These are phyloP conservation scores for Anolis sagrei DNA, from an alignment of 2,113 vertebrate species.

Conservation along the genomic window DNA sequence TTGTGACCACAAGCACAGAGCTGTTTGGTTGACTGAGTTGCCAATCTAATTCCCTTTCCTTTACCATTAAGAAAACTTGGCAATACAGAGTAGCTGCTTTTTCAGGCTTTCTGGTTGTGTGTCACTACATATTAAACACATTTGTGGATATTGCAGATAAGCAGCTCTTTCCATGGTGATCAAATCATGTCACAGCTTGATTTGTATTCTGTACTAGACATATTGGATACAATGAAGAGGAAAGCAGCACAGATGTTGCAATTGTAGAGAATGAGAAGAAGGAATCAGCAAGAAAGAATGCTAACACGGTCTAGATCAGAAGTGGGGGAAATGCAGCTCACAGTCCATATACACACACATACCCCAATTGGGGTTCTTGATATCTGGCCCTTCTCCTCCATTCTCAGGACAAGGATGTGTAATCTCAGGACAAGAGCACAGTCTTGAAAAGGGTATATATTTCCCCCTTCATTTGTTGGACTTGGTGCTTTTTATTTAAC, in stretches of 20 bases:
- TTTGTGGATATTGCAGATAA: not conserved
- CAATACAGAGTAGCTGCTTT: not conserved
- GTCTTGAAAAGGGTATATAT: no score
- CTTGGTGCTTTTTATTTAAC: no score
- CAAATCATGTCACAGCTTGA: not conserved
- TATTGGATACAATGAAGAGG: not conserved
- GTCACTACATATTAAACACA: not conserved
- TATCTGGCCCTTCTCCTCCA: no score
- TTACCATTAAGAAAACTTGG: not conserved
- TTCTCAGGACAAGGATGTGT: no score
- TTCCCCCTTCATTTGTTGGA: no score
- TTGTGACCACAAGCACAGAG: not conserved
- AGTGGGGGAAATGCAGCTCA: no score
- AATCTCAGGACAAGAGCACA: no score
- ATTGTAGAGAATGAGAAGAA: not conserved
- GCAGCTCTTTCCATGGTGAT: not conserved
- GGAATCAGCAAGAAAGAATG: not conserved
- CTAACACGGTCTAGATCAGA: not conserved
- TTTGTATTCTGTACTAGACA: not conserved
- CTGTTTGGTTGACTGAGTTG: not conserved
- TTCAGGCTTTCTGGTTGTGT: not conserved
- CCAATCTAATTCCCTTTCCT: not conserved
- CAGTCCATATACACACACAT: no score
- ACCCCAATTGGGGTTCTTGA: no score
- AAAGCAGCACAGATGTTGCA: not conserved